Evolutionary conservation across 2,113 vertebrate species (phyloP), one percentile per base, ranked within the genome.

Genomic region (Rhinoptilus africanus): DNA sequence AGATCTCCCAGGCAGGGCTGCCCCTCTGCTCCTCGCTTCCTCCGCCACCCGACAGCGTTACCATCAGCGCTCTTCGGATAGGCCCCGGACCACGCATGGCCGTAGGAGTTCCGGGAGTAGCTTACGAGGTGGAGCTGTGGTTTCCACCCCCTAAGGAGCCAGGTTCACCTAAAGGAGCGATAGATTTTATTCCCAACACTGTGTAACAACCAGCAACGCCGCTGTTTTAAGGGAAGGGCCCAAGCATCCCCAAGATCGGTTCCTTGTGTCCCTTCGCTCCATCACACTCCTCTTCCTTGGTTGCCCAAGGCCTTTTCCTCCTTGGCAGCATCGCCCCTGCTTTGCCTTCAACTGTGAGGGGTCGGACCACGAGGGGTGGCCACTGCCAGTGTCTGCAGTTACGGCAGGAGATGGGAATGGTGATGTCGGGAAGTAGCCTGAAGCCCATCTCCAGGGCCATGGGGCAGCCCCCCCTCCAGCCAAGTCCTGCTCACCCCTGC

Each of bases 401-500:
- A 8, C 19, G 14, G 20, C 15, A 24, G 32, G 26, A 9, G 37
- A 14, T 3, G 9, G 4, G 35, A 30, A 18, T 9, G 4, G 35
- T 14, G 16, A 12, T 22, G 11, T 1, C 0, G 1, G 14, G 47
- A 20, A 48, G 17, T n/a, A n/a, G 10, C 14, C 10, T 23, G 3
- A 17, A 39, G n/a, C 12, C 4, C 11, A 12, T 8, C 35, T 26
- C 27, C 27, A 32, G 17, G 15, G 11, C 9, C 6, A 3, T 0
- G 4, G 32, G 10, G 14, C 39, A n/a, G 27, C 26, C 18, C 14
- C n/a, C 8, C 13, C 12, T 9, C 32, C 24, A 12, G 8, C 0
- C 2, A 2, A 11, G 10, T 3, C 27, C 3, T 8, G 4, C 26
- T 9, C 54, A 4, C 8, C 24, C 27, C 48, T 9, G 3, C 3